Evolutionary conservation across 2,888 invertebrate species (phyloP), one percentile per base, ranked within the genome.

Genomic region (Eulithis testata): DNA sequence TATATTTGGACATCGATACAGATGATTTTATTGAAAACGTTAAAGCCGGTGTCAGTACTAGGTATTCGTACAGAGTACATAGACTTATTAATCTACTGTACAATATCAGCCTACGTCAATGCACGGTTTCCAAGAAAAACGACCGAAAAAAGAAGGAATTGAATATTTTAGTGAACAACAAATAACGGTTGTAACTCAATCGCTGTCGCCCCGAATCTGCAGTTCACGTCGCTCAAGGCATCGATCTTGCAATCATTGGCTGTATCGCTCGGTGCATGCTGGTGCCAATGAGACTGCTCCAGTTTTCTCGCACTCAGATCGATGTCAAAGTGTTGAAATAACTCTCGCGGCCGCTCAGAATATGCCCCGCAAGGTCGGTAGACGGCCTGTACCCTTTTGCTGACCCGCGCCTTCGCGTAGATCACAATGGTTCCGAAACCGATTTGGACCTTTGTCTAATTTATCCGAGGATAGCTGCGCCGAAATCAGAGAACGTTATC

Each of bases 251-350:
- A 87, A 86, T 85, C 79, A 78, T 79, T 79, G 83, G 80, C 77
- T 73, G 77, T 73, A 72, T 72, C 70, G 73, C 70, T 73, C 72
- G 80, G 79, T 87, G 86, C 86, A 87, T 79, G 79, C 82, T 85
- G 85, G 86, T 90, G 90, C 88, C 89, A 90, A 90, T 82, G 85
- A 84, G 83, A 84, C 79, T 86, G 88, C 86, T 88, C 85, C 82
- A 89, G 84, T 88, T 88, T 80, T 74, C 76, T 76, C 78, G 76
- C 78, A 62, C 51, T 79, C 76, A 83, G 83, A 87, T 88, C 86
- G 87, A 89, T 88, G 87, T 86, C 84, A 82, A 76, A 76, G 78
- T 69, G 83, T 69, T 53, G 84, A 90, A 91, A 90, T 90, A 90
- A 86, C 78, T 76, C 76, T 78, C 82, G 83, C 80, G 76, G 76